Evolutionary conservation across 2,888 invertebrate genomes (phyloP).

Genomic region (Andrena haemorrhoa): DNA sequence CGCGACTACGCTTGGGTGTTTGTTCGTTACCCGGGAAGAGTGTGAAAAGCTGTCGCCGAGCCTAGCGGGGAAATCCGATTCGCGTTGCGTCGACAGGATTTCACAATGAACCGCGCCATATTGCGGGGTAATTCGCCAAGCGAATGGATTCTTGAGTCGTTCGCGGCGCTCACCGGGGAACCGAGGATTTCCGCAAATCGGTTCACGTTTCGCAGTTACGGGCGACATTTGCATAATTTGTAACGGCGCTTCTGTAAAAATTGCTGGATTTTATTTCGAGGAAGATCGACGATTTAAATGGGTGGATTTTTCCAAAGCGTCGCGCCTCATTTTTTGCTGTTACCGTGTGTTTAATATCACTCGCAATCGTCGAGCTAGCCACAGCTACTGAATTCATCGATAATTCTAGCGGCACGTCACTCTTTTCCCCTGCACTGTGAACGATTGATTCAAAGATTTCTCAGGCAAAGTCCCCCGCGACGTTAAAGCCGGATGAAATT

Average conservation of each 20-base stretch:
- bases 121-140: constrained; percentile 23
- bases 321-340: constrained; percentile 10
- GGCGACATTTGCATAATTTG: constrained; percentile 33
- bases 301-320: not conserved
- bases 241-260: constrained; percentile 9
- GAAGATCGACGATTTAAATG: constrained; percentile 25
- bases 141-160: constrained; percentile 19
- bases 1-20: not conserved
- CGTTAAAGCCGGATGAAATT: constrained; percentile 11
- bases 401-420: too few relatives aligned
- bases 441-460: constrained; percentile 6
- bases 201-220: constrained; percentile 11
- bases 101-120: constrained; percentile 17
- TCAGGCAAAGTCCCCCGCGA: not conserved
- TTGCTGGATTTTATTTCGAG: constrained; percentile 9
- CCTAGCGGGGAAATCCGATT: constrained; percentile 25
- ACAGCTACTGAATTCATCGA: not conserved
- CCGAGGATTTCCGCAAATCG: constrained; percentile 29
- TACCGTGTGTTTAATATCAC: constrained; percentile 7
- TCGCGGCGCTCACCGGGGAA: not conserved
- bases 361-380: constrained; percentile 10
- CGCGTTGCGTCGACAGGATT: constrained; percentile 30
- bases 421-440: too few relatives aligned
- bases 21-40: not conserved
- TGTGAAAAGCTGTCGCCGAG: constrained; percentile 13